Evolutionary conservation across 2,888 invertebrate genomes (phyloP).

Genomic region (Bellardia pandia): DNA sequence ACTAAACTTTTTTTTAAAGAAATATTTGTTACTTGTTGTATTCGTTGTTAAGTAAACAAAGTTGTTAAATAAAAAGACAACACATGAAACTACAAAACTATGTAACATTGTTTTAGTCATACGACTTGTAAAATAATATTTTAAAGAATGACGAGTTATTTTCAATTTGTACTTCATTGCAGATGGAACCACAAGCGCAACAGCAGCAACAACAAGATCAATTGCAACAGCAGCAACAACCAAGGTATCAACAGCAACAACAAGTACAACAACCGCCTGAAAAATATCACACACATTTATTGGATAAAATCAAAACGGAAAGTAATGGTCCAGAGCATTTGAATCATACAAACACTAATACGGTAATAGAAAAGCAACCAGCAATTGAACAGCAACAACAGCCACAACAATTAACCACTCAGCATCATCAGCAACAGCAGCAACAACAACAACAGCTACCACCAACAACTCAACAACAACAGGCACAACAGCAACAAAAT

Average conservation of each 20-base stretch:
- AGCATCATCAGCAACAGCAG: slow-evolving; percentile 63
- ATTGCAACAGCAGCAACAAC: slow-evolving; percentile 79
- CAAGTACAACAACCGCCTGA: slow-evolving; percentile 77
- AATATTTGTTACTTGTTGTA: slow-evolving; percentile 43
- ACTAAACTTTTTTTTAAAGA: slow-evolving; percentile 20
- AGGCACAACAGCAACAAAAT: slow-evolving; percentile 69
- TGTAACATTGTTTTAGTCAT: slow-evolving; percentile 43
- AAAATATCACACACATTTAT: slow-evolving; percentile 79
- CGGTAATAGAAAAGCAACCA: slow-evolving; percentile 46
- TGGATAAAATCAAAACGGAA: slow-evolving; percentile 80
- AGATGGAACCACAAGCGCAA: slow-evolving; percentile 82
- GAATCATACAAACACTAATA: slow-evolving; percentile 38
- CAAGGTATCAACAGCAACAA: slow-evolving; percentile 76
- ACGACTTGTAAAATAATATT: slow-evolving; percentile 20
- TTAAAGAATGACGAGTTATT: slow-evolving; percentile 74
- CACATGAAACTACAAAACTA: slow-evolving; percentile 12
- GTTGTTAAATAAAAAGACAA: slow-evolving; percentile 3
- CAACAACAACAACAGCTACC: slow-evolving; percentile 76
- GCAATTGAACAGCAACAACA: slow-evolving; percentile 76
- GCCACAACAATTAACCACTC: slow-evolving; percentile 71
- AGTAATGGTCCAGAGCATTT: slow-evolving; percentile 76
- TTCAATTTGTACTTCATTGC: slow-evolving; percentile 79
- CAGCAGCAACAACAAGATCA: slow-evolving; percentile 76
- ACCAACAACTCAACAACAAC: slow-evolving; percentile 75
- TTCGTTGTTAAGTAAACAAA: slow-evolving; percentile 57